phyloP scores from a whole-genome alignment of 1,140 invertebrate species.

The Drosophila virilis region DNA sequence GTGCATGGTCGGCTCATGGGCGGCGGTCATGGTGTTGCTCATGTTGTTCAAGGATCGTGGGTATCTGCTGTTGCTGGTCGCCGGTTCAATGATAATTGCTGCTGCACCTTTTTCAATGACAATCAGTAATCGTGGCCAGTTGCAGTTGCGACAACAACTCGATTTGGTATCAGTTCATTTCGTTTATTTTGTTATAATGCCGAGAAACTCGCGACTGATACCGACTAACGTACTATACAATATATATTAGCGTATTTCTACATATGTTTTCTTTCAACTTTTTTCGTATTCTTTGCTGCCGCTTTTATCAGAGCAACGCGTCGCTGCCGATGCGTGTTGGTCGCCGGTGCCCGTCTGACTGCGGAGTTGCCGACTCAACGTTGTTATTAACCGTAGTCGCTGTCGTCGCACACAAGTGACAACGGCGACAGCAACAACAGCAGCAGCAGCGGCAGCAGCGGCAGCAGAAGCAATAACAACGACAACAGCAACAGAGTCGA shows the following conservation, averaged over 20 bases:
- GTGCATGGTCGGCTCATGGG: slow-evolving; percentile 77
- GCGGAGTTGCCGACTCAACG: slow-evolving; percentile 50
- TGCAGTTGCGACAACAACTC: slow-evolving; percentile 28
- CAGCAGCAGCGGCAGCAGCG: neutral
- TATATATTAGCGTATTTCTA: slow-evolving; percentile 27
- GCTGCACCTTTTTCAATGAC: slow-evolving; percentile 14
- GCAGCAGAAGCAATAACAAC: neutral
- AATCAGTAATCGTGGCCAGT: slow-evolving; percentile 34
- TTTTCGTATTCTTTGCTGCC: slow-evolving; percentile 39
- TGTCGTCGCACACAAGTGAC: slow-evolving; percentile 50
- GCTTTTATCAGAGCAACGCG: slow-evolving; percentile 29
- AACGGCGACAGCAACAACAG: slow-evolving; percentile 39
- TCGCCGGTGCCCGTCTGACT: slow-evolving; percentile 68
- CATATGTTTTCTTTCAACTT: slow-evolving; percentile 21
- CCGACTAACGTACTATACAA: slow-evolving; percentile 5
- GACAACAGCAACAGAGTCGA: slow-evolving; percentile 22
- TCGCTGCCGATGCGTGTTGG: slow-evolving; percentile 39
- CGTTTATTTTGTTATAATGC: slow-evolving; percentile 26
- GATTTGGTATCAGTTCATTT: slow-evolving; percentile 39
- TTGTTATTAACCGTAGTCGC: slow-evolving; percentile 66
- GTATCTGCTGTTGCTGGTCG: neutral
- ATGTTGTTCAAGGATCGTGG: slow-evolving; percentile 9
- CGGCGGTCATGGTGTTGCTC: slow-evolving; percentile 73
- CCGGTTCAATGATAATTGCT: neutral
- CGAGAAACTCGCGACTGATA: slow-evolving; percentile 30